Percentiles rank a stretch among this genome's conserved stretches.
Conservation (phyloP, 2,113 vertebrate species). For the Felis chaus region DNA sequence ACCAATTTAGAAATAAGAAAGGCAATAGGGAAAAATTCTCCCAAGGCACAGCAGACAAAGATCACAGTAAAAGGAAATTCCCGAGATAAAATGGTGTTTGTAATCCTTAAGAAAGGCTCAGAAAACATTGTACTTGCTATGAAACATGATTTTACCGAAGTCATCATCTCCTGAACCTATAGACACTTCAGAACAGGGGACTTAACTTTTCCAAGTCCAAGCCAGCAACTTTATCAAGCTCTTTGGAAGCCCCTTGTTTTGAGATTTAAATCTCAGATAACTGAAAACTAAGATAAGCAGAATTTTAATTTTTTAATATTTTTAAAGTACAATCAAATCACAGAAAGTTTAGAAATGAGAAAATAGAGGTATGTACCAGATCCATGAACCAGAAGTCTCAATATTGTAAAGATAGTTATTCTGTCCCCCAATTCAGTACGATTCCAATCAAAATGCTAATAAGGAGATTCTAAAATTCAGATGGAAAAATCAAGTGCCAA, state of each 20-base stretch:
- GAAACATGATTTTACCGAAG: not conserved
- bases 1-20: constrained; percentile 21
- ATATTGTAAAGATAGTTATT: not conserved
- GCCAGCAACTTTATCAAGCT: not conserved
- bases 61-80: not conserved
- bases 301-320: not conserved
- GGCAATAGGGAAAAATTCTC: not conserved
- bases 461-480: not conserved
- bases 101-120: constrained; percentile 45
- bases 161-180: constrained; percentile 65
- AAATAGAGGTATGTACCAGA: not conserved
- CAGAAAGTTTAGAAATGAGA: not conserved
- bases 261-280: not conserved
- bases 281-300: not conserved
- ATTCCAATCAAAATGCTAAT: not conserved
- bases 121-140: constrained; percentile 29
- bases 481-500: not conserved
- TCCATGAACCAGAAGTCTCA: not conserved
- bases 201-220: not conserved
- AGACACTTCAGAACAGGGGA: not conserved
- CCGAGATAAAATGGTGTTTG: constrained; percentile 43
- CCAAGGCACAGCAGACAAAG: not conserved
- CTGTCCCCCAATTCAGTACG: not conserved
- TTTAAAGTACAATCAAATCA: not conserved
- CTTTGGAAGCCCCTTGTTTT: not conserved